Conservation (phyloP, 1,140 invertebrate genomes). For the Hycleus phaleratus region DNA sequence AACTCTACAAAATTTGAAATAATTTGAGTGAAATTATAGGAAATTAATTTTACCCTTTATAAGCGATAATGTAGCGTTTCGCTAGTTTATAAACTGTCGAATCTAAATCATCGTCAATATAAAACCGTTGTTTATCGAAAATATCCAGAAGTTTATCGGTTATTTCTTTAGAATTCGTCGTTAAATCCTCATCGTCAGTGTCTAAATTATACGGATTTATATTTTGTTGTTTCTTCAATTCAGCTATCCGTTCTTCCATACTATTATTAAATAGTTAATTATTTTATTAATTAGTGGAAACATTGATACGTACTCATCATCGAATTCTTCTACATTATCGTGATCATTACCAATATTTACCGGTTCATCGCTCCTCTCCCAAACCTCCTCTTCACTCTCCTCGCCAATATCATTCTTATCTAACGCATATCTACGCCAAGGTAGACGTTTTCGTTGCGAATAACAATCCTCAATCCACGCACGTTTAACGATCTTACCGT, state of each 20-base stretch:
- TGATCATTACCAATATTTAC: neutral
- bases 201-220: conserved; percentile 6
- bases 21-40: neutral
- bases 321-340: conserved; percentile 12
- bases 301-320: conserved; percentile 17
- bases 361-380: conserved; percentile 32
- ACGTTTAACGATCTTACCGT: conserved; percentile 63
- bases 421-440: conserved; percentile 62
- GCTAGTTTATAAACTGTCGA: conserved; percentile 17
- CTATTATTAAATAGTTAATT: neutral
- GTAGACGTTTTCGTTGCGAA: conserved; percentile 53
- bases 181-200: conserved; percentile 7
- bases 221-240: conserved; percentile 1
- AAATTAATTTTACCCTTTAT: conserved; percentile 29
- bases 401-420: conserved; percentile 43
- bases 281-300: neutral
- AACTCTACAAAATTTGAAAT: conserved; percentile 12
- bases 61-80: conserved; percentile 32
- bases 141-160: conserved; percentile 21
- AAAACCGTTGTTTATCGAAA: conserved; percentile 30
- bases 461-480: conserved; percentile 70
- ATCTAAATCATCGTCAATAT: conserved; percentile 28
- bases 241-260: conserved; percentile 2
- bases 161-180: conserved; percentile 1
- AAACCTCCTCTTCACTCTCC: conserved; percentile 49